Conservation (phyloP, 30 jellyfish, hydroid and myxozoan genomes). For the Aurelia aurita region DNA sequence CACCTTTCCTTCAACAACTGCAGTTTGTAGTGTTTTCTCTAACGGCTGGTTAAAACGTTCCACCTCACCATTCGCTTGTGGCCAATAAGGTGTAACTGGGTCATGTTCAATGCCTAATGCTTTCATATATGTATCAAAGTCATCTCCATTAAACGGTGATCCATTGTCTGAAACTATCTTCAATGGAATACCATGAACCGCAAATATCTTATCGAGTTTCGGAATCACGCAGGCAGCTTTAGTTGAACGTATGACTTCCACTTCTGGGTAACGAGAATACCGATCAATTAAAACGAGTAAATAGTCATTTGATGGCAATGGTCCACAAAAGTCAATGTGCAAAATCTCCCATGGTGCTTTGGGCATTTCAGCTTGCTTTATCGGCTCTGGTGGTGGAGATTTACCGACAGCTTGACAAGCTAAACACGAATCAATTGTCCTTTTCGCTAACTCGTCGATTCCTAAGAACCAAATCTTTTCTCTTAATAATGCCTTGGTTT, state of each 20-base stretch:
- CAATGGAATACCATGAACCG: not conserved
- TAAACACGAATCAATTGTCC: constrained; percentile 26
- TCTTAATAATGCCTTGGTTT: constrained; percentile 46
- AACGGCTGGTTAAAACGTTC: constrained; percentile 7
- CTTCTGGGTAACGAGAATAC: not conserved
- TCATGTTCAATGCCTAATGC: constrained; percentile 16
- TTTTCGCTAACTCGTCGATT: constrained; percentile 42
- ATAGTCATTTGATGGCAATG: constrained; percentile 8
- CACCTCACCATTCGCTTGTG: constrained; percentile 11
- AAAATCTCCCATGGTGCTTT: constrained; percentile 2
- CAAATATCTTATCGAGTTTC: not conserved
- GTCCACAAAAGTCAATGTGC: constrained; percentile 6
- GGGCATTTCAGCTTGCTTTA: not conserved
- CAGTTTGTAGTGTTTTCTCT: constrained; percentile 10
- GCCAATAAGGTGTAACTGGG: constrained; percentile 15
- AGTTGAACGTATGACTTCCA: too few relatives aligned
- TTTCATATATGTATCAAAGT: constrained; percentile 1
- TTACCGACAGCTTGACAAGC: too few relatives aligned
- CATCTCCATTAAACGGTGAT: not conserved
- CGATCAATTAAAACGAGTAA: constrained; percentile 1
- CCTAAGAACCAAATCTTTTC: constrained; percentile 48
- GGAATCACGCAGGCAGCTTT: not conserved
- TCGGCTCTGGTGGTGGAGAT: too few relatives aligned
- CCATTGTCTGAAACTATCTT: not conserved
- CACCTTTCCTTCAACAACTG: not conserved